Evolutionary conservation across 2,797 vertebrate genomes (phyloP).

Genomic region (Apogon hyalosoma): DNA sequence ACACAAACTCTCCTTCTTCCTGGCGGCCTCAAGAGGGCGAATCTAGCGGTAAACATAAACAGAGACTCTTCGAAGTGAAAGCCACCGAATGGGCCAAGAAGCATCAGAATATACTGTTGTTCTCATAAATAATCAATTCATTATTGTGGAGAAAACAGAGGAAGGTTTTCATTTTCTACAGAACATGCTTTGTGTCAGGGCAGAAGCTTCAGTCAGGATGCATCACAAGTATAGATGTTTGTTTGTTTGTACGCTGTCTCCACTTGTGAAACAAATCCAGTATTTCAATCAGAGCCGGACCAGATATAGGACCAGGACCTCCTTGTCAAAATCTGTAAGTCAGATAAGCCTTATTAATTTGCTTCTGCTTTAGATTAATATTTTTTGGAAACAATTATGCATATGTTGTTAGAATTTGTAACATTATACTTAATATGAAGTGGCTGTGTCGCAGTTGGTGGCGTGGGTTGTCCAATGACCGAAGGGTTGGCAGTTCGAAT

Average conservation of each 20-base stretch:
- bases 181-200: constrained; percentile 18
- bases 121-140: constrained; percentile 42
- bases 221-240: constrained; percentile 2
- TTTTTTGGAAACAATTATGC: no score
- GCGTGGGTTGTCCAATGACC: no score
- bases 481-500: no score
- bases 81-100: background rate
- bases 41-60: constrained; percentile 10
- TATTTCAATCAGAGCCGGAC: no score
- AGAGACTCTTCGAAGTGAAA: background rate
- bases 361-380: no score
- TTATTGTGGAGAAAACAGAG: constrained; percentile 12
- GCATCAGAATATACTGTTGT: constrained; percentile 27
- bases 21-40: constrained; percentile 12
- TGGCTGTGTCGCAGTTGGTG: no score
- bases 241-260: constrained; percentile 18
- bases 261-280: background rate
- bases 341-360: background rate
- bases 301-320: background rate
- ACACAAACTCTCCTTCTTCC: background rate
- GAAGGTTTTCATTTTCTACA: constrained; percentile 10
- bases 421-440: no score
- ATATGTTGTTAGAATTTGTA: no score
- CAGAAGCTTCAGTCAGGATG: constrained; percentile 11
- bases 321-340: background rate